Percentiles rank a stretch among this genome's conserved stretches.
phyloP scores from a whole-genome alignment of 2,797 vertebrate genomes.

The Myotis planiceps region DNA sequence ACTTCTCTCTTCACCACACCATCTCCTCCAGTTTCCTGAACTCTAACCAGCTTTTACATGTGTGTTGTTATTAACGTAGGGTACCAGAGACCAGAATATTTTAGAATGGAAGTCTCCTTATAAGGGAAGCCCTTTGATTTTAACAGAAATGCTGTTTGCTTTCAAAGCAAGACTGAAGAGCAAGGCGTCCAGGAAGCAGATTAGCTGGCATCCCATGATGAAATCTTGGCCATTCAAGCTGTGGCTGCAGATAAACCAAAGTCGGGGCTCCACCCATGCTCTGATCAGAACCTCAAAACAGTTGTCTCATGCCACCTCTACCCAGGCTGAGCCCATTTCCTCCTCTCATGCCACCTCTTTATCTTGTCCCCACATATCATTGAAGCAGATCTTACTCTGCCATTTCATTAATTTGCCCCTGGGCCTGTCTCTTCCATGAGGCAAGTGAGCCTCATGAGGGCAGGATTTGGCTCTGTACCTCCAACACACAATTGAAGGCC shows the following conservation, averaged over 20 bases:
- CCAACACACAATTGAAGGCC: background rate
- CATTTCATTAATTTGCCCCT: background rate
- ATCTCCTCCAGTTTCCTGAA: background rate
- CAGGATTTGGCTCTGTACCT: background rate
- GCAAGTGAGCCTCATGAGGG: background rate
- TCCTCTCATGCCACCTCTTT: background rate
- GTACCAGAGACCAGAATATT: background rate
- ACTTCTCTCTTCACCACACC: background rate
- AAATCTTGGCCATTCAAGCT: background rate
- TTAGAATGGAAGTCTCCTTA: background rate
- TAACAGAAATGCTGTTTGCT: background rate
- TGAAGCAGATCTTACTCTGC: background rate
- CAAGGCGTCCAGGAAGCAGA: background rate
- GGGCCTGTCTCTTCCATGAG: background rate
- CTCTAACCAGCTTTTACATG: background rate
- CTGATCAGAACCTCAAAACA: background rate
- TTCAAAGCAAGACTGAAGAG: background rate
- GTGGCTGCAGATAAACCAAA: conserved; percentile 32
- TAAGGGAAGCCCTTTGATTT: background rate
- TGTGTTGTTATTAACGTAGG: background rate
- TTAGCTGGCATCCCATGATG: background rate
- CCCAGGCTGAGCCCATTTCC: background rate
- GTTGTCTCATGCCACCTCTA: background rate
- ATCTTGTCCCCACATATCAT: background rate
- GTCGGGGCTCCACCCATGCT: background rate